phyloP scores from a whole-genome alignment of 2,888 invertebrate genomes.

The Ochropleura leucogaster region DNA sequence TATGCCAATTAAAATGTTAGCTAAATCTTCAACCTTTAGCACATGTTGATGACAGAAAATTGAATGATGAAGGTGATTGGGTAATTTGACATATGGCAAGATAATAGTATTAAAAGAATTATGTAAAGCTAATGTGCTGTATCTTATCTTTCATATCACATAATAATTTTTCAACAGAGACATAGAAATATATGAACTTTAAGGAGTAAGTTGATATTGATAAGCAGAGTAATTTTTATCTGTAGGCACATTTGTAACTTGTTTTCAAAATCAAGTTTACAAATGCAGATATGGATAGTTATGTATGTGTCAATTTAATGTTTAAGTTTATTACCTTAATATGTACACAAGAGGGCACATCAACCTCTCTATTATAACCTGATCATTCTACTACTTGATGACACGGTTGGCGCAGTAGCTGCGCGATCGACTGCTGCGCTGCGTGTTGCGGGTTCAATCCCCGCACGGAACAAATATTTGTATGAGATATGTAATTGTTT shows the following conservation, averaged over 20 bases:
- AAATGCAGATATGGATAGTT: neutral
- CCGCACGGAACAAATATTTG: too few relatives aligned
- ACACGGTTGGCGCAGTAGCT: too few relatives aligned
- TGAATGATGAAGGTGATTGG: neutral
- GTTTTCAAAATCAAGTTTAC: slow-evolving; percentile 11
- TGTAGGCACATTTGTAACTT: neutral
- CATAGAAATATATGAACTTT: slow-evolving; percentile 7
- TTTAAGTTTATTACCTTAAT: neutral
- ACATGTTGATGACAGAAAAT: neutral
- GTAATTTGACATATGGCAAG: neutral
- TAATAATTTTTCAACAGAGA: slow-evolving; percentile 24
- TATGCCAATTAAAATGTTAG: too few relatives aligned
- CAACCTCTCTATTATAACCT: too few relatives aligned
- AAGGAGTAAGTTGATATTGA: slow-evolving; percentile 32
- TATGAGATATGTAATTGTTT: too few relatives aligned
- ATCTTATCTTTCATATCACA: slow-evolving; percentile 48
- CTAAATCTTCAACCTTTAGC: neutral
- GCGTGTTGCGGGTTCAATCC: too few relatives aligned
- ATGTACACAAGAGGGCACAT: too few relatives aligned
- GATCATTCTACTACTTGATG: too few relatives aligned
- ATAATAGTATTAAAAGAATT: slow-evolving; percentile 21
- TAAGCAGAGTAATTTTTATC: slow-evolving; percentile 28
- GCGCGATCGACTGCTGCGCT: too few relatives aligned
- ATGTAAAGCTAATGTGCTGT: slow-evolving; percentile 35
- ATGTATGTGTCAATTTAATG: slow-evolving; percentile 1